Evolutionary conservation across 2,113 vertebrate genomes (phyloP).

Genomic region (Protomyctophum bolini): DNA sequence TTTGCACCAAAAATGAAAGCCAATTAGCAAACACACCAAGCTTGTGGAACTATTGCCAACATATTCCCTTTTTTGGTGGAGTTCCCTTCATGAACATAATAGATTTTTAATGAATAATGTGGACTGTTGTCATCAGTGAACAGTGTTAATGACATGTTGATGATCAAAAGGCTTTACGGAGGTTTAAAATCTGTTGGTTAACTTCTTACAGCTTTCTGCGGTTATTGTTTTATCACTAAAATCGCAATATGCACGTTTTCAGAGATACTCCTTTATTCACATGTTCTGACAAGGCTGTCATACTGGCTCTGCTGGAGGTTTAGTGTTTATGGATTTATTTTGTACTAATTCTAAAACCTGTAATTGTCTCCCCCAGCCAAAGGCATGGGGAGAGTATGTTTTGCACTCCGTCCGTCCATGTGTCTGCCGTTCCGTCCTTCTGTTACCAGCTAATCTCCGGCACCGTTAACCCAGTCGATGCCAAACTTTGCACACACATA

Average conservation of each 20-base stretch:
- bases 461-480: too few relatives aligned
- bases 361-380: too few relatives aligned
- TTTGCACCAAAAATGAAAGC: conserved; percentile 4
- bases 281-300: conserved; percentile 64
- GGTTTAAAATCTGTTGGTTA: conserved; percentile 37
- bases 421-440: too few relatives aligned
- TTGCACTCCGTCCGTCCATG: too few relatives aligned
- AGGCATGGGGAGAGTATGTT: too few relatives aligned
- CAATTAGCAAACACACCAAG: conserved; percentile 8
- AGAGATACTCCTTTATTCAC: conserved; percentile 55
- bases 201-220: conserved; percentile 38
- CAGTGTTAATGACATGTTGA: conserved; percentile 15
- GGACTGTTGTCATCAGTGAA: conserved; percentile 11
- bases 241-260: conserved; percentile 72
- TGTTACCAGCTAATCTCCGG: too few relatives aligned
- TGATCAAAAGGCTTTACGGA: conserved; percentile 9
- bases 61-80: not conserved
- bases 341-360: not conserved
- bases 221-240: conserved; percentile 70
- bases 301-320: conserved; percentile 50
- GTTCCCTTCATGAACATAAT: not conserved
- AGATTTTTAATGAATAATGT: not conserved
- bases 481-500: too few relatives aligned
- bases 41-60: not conserved
- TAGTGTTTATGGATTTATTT: conserved; percentile 48